These are phyloP conservation scores for Xiphorhynchus elegans DNA, from an alignment of 2,113 vertebrate genomes.

Conservation along the genomic window DNA sequence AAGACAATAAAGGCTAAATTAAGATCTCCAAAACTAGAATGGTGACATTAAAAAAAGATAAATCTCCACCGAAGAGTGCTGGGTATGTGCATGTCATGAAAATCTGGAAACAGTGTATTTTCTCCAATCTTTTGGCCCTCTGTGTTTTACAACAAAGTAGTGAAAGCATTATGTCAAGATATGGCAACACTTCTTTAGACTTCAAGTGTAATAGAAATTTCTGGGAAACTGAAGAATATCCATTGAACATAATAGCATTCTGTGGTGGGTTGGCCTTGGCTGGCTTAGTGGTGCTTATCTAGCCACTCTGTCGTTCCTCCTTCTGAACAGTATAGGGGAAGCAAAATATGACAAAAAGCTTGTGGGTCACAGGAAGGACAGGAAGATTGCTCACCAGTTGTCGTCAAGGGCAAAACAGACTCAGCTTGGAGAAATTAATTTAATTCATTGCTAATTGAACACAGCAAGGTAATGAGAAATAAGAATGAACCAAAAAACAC, in stretches of 20 bases:
- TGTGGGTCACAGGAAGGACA: neutral
- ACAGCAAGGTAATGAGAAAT: neutral
- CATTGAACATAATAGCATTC: neutral
- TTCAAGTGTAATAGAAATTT: neutral
- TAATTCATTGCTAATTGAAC: neutral
- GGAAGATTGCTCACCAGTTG: neutral
- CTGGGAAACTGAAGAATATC: neutral
- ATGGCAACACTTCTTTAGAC: neutral
- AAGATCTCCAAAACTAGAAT: neutral
- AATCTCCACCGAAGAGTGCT: neutral
- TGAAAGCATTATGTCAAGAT: neutral
- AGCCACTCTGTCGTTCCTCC: neutral
- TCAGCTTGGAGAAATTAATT: neutral
- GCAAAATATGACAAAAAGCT: neutral
- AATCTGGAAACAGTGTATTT: neutral
- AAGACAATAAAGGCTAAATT: neutral
- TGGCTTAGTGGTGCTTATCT: neutral
- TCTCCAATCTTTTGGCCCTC: neutral
- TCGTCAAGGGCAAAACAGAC: neutral
- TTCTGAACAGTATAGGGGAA: neutral
- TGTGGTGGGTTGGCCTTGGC: neutral
- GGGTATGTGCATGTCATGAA: neutral
- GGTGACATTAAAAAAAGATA: neutral
- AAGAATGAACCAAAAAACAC: neutral
- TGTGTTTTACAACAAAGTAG: neutral